Evolutionary conservation across 2,888 invertebrate species (phyloP).

Genomic region (Drosophila bunnanda): DNA sequence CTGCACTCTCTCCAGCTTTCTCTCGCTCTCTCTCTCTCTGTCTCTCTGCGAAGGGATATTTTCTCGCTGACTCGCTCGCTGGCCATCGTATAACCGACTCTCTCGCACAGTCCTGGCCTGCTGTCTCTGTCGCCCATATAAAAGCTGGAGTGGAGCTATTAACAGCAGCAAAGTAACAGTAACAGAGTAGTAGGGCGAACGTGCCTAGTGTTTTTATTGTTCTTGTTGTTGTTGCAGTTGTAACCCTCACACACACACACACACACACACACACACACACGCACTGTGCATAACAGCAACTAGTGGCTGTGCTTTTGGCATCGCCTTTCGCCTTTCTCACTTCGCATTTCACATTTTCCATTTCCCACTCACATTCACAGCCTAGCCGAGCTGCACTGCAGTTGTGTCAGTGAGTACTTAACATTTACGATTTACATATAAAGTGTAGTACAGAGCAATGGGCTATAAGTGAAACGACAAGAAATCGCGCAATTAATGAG

Average conservation of each 20-base stretch:
- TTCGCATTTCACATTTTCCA: conserved; percentile 56
- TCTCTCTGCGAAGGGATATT: conserved; percentile 53
- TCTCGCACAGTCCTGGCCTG: conserved; percentile 15
- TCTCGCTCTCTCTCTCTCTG: conserved; percentile 12
- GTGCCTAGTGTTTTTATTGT: conserved; percentile 28
- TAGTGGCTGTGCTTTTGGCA: conserved; percentile 66
- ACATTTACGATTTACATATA: conserved; percentile 15
- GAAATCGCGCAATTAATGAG: conserved; percentile 31
- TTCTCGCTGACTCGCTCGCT: conserved; percentile 29
- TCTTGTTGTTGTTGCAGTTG: conserved; percentile 55
- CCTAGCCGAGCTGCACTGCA: conserved; percentile 34
- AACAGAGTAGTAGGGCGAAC: conserved; percentile 45
- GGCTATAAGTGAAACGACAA: conserved; percentile 18
- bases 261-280: conserved; percentile 11
- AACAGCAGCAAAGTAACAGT: conserved; percentile 41
- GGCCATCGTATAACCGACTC: conserved; percentile 22
- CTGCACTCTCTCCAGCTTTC: conserved; percentile 3
- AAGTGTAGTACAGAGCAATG: conserved; percentile 12
- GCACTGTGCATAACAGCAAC: conserved; percentile 68
- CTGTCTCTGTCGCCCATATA: conserved; percentile 22
- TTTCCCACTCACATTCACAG: conserved; percentile 37
- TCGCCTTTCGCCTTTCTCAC: conserved; percentile 54
- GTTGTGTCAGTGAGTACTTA: conserved; percentile 36
- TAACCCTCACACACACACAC: conserved; percentile 27
- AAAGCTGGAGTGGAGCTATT: conserved; percentile 22